Base-by-base conservation (phyloP, 2,888 invertebrate species). In the Cerastis rubricosa region DNA sequence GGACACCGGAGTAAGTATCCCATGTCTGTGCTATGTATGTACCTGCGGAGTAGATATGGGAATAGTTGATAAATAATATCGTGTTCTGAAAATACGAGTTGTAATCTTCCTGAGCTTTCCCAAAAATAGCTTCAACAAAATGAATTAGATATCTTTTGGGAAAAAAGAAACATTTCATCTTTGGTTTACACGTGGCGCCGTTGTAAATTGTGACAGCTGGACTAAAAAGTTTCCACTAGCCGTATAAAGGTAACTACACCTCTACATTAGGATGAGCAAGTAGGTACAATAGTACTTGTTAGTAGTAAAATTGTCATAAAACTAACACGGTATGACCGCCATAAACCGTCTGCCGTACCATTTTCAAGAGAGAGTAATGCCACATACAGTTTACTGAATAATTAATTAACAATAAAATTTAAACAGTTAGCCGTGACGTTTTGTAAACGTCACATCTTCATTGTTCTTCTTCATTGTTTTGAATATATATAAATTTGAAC, bases 401-500 rank as follows among this genome's bases (percentile, higher is more conserved):
- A 83, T 80, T 83, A 65, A 74, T 45, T 63, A 61, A 43, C 67
- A 67, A 83, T 81, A 83, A 83, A 83, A 70, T 14, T 51, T 69
- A 69, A 67, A 81, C 84, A 74, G 81, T 83, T 83, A 83, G 8
- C 65, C 35, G 68, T 74, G 71, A 83, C 84, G 77, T 71, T 14
- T 54, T n/a, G 12, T 49, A 43, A 66, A 59, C 63, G 75, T 72
- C 71, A 74, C 69, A 65, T 72, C 57, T 77, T 70, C 81, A 83
- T 83, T 83, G 83, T 80, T 71, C n/a, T n/a, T n/a, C n/a, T n/a
- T n/a, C n/a, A n/a, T n/a, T n/a, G n/a, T 72, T 29, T 17, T 43
- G 64, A 79, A 64, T 77, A 71, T 65, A 43, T 77, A 81, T 82
- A 79, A 67, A 69, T 51, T 61, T 71, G 63, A 74, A 72, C 71